Evolutionary conservation across 2,888 invertebrate species (phyloP).

Genomic region (Alsophila aescularia): DNA sequence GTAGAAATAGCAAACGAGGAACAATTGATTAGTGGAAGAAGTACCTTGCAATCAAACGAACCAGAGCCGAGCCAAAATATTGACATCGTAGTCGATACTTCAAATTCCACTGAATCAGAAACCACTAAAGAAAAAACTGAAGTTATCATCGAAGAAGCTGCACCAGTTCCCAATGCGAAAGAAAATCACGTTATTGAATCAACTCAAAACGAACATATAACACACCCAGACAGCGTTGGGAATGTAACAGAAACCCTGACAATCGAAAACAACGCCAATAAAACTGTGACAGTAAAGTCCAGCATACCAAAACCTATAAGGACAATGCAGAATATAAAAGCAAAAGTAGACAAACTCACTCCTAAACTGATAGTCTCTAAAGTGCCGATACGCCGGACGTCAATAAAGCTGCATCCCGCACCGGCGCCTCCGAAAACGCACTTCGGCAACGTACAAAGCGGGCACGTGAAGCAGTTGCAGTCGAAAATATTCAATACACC

Average conservation of each 20-base stretch:
- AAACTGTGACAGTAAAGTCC: conserved; percentile 53
- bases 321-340: conserved; percentile 57
- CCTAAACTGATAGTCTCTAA: conserved; percentile 70
- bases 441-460: conserved; percentile 76
- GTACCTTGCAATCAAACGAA: conserved; percentile 2
- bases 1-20: neutral
- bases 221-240: conserved; percentile 25
- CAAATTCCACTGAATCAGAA: conserved; percentile 1
- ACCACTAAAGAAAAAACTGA: conserved; percentile 4
- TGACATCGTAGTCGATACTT: neutral
- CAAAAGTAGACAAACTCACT: conserved; percentile 63
- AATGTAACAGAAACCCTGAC: conserved; percentile 23
- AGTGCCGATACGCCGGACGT: conserved; percentile 70
- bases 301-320: conserved; percentile 75
- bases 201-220: conserved; percentile 9
- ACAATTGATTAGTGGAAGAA: neutral
- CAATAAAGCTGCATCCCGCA: conserved; percentile 70
- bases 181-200: conserved; percentile 2
- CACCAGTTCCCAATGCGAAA: neutral
- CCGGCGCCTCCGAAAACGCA: conserved; percentile 77
- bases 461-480: conserved; percentile 78
- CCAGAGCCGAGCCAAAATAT: conserved; percentile 9
- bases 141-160: neutral
- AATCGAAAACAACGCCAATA: conserved; percentile 34
- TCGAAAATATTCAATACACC: conserved; percentile 67